A percentile compares a stretch with the other conserved stretches of the same genome.
These are phyloP conservation scores for Liparis tanakae DNA, from an alignment of 2,797 vertebrate genomes.

Conservation along the genomic window DNA sequence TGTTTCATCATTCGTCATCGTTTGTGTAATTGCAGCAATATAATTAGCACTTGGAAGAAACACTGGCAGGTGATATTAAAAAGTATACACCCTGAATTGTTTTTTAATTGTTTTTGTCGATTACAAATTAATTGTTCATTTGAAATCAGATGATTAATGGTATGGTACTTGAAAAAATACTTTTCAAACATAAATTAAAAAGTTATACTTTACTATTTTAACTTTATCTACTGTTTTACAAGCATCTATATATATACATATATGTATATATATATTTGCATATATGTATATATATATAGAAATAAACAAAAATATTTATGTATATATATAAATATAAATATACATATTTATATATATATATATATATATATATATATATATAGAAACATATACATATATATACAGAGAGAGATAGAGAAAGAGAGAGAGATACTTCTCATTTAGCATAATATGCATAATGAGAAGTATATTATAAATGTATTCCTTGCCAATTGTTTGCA, in stretches of 20 bases:
- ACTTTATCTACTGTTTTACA: not conserved
- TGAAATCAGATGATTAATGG: not conserved
- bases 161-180: not conserved
- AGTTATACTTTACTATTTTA: not conserved
- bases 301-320: not conserved
- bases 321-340: not conserved
- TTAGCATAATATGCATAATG: fast-evolving
- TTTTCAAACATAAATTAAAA: not conserved
- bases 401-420: too few relatives aligned
- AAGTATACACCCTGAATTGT: not conserved
- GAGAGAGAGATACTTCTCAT: not conserved
- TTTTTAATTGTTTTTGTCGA: not conserved
- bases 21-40: not conserved
- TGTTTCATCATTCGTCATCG: not conserved
- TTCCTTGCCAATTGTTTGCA: not conserved
- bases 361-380: not conserved
- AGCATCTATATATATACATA: not conserved
- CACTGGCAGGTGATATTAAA: not conserved
- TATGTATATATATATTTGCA: not conserved
- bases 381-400: too few relatives aligned
- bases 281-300: not conserved
- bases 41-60: not conserved
- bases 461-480: not conserved
- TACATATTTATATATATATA: not conserved
- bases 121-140: not conserved